These are phyloP conservation scores for Tricholaema leucomelas DNA, from an alignment of 2,113 vertebrate species.

Conservation along the genomic window DNA sequence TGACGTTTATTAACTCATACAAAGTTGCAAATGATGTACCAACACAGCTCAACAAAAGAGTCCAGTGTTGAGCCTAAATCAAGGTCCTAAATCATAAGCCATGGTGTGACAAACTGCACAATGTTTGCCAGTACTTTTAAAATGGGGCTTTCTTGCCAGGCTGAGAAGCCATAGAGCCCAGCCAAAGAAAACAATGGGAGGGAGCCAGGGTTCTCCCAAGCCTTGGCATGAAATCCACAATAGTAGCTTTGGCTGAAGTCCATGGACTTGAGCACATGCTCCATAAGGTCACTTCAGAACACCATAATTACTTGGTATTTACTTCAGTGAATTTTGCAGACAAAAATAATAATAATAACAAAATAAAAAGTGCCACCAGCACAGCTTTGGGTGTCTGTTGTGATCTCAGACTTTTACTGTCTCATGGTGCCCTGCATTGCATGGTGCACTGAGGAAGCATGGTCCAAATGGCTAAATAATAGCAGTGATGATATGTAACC, in stretches of 20 bases:
- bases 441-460: not conserved
- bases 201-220: slow-evolving; percentile 75
- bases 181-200: slow-evolving; percentile 87
- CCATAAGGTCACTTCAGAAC: slow-evolving; percentile 75
- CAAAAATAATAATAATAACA: not conserved
- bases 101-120: slow-evolving; percentile 74
- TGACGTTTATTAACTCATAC: slow-evolving; percentile 15
- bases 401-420: not conserved
- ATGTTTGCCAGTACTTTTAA: slow-evolving; percentile 78
- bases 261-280: slow-evolving; percentile 67
- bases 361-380: not conserved
- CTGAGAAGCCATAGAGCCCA: slow-evolving; percentile 74
- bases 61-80: slow-evolving; percentile 79
- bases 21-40: slow-evolving; percentile 73
- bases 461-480: not conserved
- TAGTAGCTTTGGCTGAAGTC: slow-evolving; percentile 75
- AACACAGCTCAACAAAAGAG: slow-evolving; percentile 72
- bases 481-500: not conserved
- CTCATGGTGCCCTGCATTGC: rapidly evolving
- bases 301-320: slow-evolving; percentile 63
- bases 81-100: slow-evolving; percentile 81
- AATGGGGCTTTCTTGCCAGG: slow-evolving; percentile 79
- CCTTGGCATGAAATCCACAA: slow-evolving; percentile 72
- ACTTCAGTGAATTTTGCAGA: slow-evolving; percentile 48
- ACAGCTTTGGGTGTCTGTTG: not conserved